phyloP scores from a whole-genome alignment of 2,113 vertebrate genomes.

The Forbesichthys papilliferus region DNA sequence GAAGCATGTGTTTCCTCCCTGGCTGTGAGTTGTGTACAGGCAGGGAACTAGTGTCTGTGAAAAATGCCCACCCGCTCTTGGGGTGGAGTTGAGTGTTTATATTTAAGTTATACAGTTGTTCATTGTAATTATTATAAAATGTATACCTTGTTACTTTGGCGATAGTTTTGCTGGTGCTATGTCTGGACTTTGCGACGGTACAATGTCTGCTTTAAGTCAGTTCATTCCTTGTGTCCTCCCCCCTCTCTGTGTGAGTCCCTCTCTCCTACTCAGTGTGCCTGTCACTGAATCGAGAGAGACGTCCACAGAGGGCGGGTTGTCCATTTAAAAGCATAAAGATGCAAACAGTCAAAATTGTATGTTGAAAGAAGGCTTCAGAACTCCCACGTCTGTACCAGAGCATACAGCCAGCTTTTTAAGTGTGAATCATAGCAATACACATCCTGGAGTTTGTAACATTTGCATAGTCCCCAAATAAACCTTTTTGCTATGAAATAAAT shows the following conservation, averaged over 20 bases:
- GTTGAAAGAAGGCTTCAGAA: conserved; percentile 1
- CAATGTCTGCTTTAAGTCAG: not conserved
- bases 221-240: not conserved
- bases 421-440: conserved; percentile 9
- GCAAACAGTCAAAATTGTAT: conserved; percentile 12
- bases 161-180: too few relatives aligned
- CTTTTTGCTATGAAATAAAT: conserved; percentile 3
- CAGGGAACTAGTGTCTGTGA: too few relatives aligned
- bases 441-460: not conserved
- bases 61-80: too few relatives aligned
- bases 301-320: conserved; percentile 7
- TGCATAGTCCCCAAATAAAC: conserved; percentile 1
- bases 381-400: not conserved
- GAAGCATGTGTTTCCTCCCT: too few relatives aligned
- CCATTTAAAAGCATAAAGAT: conserved; percentile 10
- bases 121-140: too few relatives aligned
- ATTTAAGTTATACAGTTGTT: too few relatives aligned
- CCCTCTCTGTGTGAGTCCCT: not conserved
- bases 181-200: too few relatives aligned
- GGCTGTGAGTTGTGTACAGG: too few relatives aligned
- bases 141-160: too few relatives aligned
- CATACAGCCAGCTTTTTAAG: conserved; percentile 9
- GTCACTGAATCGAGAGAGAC: not conserved
- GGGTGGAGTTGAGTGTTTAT: too few relatives aligned
- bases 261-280: not conserved